Evolutionary conservation across 2,797 vertebrate genomes (phyloP).

Genomic region (Falco peregrinus): DNA sequence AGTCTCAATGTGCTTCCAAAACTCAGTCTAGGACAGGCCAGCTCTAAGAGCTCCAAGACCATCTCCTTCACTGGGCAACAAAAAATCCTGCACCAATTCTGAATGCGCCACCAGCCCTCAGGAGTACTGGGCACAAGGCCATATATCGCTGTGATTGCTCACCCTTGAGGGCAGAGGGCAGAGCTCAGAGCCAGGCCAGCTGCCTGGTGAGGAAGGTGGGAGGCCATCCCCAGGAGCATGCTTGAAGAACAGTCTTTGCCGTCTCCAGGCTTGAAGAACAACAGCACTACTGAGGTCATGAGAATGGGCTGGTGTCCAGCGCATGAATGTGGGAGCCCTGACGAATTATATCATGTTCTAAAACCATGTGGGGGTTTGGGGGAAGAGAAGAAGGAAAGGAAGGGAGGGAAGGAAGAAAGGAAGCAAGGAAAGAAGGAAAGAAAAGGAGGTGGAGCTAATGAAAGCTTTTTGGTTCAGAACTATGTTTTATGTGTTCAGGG

Average conservation of each 20-base stretch:
- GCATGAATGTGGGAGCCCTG: not conserved
- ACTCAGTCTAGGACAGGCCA: not conserved
- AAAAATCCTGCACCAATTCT: not conserved
- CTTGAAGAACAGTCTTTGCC: not conserved
- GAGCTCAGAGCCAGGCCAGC: not conserved
- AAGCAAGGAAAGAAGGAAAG: too few species aligned
- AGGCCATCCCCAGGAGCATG: not conserved
- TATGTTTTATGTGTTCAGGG: not conserved
- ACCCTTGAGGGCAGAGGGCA: too few species aligned
- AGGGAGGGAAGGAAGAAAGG: too few species aligned
- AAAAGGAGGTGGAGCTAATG: not conserved
- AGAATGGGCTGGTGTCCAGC: not conserved
- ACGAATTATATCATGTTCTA: not conserved
- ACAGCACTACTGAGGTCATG: not conserved
- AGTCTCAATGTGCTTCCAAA: not conserved
- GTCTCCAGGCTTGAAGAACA: not conserved
- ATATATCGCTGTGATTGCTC: too few species aligned
- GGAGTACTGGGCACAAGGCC: not conserved
- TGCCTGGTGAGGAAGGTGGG: not conserved
- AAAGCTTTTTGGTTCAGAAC: not conserved
- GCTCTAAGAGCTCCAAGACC: not conserved
- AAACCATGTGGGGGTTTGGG: not conserved
- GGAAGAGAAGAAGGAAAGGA: too few species aligned
- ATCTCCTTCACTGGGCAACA: not conserved
- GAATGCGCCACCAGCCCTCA: not conserved